Evolutionary conservation across 2,797 vertebrate species (phyloP), one percentile per base, ranked within the genome.

Genomic region (Melanotaenia pygmaea): DNA sequence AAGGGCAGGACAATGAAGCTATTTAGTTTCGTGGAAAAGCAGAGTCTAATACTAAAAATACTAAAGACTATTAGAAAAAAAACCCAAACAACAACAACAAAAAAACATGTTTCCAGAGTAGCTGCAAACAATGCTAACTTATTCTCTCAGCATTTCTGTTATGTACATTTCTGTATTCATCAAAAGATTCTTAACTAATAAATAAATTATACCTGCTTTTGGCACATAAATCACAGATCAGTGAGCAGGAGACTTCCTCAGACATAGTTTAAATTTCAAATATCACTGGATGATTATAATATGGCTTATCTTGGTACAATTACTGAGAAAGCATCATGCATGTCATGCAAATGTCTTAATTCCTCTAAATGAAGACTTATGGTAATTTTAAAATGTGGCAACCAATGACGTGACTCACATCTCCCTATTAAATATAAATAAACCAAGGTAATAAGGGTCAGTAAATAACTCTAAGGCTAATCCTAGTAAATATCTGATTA

Each of bases 1-100:
- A 79, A 77, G 67, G 75, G 74, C 65, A 76, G 68, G 64, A 79
- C 77, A 59, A 3, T 72, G 60, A 75, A 63, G 47, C 45, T 37
- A 76, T 81, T 83, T 28, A 57, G 57, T 54, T 72, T 75, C 38
- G 73, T 16, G 22, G 73, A 32, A 53, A 76, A 84, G 16, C 59
- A 37, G 45, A 65, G 28, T 16, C 9, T 9, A 65, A 66, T 63
- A 45, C 68, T 50, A 10, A 72, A 79, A 75, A 8, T 47, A 72
- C 14, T 58, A 11, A 64, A 40, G 32, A 38, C 20, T 32, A 5
- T 38, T 4, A 34, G 1, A 63, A 30, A n/a, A 64, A 35, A 34
- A 30, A 30, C 5, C 30, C 5, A 0, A 30, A 30, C 4, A 38
- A 38, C 2, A 12, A 37, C 1, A 38, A 38, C 7, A 11, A 53